Evolutionary conservation across 2,113 vertebrate species (phyloP), one percentile per base, ranked within the genome.

Genomic region (Bujurquina vittata): DNA sequence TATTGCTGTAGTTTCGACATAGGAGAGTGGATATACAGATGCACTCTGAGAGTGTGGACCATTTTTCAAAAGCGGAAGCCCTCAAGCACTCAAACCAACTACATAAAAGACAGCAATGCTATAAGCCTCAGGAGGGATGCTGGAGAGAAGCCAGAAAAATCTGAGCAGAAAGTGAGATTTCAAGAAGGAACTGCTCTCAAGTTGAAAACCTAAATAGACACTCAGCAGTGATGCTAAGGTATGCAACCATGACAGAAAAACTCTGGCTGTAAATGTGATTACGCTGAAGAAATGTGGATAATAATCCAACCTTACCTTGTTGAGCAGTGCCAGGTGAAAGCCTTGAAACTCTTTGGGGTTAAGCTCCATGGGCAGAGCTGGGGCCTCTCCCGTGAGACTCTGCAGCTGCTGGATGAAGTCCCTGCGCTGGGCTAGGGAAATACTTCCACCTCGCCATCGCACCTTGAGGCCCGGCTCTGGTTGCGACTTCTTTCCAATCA

Each of bases 311-410:
- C 0, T 5, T 31, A 91, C 98, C 96, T 97, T 98, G 95, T 97
- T 98, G 91, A 98, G 95, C 86, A 97, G 95, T 55, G 97, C 97
- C 91, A 99, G 95, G 72, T 99, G 97, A 92, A 99, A 99, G 59
- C 97, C 98, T 91, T 97, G 95, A 86, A 99, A 99, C 94, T 99
- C 98, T 94, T 98, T 99, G 92, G 96, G 95, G 91, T 97, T 98
- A 92, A 98, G 94, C 94, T 99, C 98, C 84, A 96, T 77, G 75
- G 95, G 95, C 87, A 96, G 94, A 76, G 94, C 4, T 0, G 90
- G 96, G 56, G 93, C 90, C 74, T 98, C 97, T 59, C 96, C 97
- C 18, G 96, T 95, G 85, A 99, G 96, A 87, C 96, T 97, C 93
- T 97, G 97, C 88, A 99, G 95, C 91, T 97, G 94, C 58, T 97